These are phyloP conservation scores for Machaerirhynchus nigripectus DNA, from an alignment of 2,113 vertebrate genomes.

Conservation along the genomic window DNA sequence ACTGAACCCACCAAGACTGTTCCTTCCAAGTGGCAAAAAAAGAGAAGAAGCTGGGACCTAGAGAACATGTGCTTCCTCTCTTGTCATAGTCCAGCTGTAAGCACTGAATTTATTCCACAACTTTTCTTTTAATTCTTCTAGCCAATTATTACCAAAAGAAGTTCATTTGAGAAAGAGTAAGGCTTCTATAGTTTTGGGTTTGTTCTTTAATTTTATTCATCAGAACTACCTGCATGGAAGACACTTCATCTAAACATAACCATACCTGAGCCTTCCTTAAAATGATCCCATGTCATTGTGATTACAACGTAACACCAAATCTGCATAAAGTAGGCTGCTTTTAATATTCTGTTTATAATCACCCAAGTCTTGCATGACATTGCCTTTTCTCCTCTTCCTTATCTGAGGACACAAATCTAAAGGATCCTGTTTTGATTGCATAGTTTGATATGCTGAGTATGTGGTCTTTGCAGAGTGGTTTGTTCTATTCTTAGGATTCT, in stretches of 20 bases:
- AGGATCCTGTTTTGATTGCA: background rate
- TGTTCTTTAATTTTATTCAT: background rate
- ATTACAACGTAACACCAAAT: background rate
- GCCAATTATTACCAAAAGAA: background rate
- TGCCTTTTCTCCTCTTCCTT: background rate
- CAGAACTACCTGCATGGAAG: background rate
- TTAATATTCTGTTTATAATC: background rate
- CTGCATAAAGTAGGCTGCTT: background rate
- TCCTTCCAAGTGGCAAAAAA: background rate
- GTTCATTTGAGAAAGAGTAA: background rate
- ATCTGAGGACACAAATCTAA: background rate
- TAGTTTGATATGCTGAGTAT: background rate
- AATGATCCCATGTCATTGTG: background rate
- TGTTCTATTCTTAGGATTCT: background rate
- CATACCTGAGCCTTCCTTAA: background rate
- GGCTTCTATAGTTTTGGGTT: background rate
- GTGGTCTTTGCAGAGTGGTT: background rate
- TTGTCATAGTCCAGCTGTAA: background rate
- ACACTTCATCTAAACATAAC: background rate
- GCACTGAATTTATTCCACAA: background rate
- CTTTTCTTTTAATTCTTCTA: background rate
- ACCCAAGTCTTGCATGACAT: background rate
- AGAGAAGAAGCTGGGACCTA: background rate
- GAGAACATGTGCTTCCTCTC: background rate
- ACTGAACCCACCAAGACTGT: background rate